Conservation (phyloP, 2,797 vertebrate species). For the Rachycentron canadum region DNA sequence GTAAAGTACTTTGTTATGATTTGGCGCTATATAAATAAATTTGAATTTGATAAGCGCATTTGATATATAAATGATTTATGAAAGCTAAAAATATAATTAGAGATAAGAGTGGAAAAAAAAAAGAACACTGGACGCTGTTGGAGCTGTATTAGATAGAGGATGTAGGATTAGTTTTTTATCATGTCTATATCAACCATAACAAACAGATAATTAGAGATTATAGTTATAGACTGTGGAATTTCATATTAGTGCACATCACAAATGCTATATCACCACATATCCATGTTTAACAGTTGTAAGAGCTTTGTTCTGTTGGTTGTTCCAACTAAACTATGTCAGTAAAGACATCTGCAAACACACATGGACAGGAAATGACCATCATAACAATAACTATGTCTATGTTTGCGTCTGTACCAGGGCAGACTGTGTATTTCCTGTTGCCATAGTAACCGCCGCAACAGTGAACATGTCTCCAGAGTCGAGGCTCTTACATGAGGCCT, state of each 20-base stretch:
- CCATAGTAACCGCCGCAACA: constrained; percentile 40
- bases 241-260: not conserved
- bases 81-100: too few species aligned
- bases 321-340: constrained; percentile 45
- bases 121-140: not conserved
- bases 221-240: not conserved
- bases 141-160: not conserved
- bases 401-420: constrained; percentile 36
- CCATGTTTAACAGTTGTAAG: constrained; percentile 4
- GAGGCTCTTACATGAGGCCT: constrained; percentile 93
- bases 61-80: too few species aligned
- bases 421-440: constrained; percentile 31
- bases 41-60: too few species aligned
- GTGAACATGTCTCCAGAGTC: not conserved
- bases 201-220: not conserved
- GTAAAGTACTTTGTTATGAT: too few species aligned
- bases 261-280: constrained; percentile 2
- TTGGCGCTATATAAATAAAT: too few species aligned
- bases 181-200: not conserved
- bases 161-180: not conserved
- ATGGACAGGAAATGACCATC: constrained; percentile 63
- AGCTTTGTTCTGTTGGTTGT: constrained; percentile 52
- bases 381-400: constrained; percentile 51
- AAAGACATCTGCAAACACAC: constrained; percentile 60
- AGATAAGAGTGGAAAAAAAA: too few species aligned